Evolutionary conservation across 2,113 vertebrate species (phyloP).

Genomic region (Eurypyga helias): DNA sequence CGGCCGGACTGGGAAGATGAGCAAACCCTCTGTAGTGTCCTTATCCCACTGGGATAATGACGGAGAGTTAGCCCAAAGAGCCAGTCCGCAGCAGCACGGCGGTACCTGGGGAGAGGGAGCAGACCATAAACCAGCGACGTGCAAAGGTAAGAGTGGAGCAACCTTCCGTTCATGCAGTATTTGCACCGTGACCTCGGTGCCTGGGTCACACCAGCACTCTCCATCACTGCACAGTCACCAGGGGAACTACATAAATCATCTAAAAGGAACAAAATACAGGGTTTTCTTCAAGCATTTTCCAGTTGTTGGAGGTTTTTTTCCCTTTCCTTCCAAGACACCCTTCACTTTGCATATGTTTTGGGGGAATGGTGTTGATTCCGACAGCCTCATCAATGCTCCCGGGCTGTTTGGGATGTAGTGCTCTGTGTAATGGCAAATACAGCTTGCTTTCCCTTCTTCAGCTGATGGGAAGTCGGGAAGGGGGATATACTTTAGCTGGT

Average conservation of each 20-base stretch:
- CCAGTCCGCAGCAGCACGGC: rapidly evolving
- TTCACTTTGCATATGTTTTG: not conserved
- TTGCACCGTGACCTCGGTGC: rapidly evolving
- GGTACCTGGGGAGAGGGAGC: not conserved
- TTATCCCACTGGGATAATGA: not conserved
- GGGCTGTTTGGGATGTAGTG: not conserved
- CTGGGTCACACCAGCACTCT: not conserved
- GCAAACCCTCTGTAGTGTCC: not conserved
- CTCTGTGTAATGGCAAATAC: not conserved
- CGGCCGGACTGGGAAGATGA: rapidly evolving
- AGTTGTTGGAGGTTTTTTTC: not conserved
- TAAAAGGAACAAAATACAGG: not conserved
- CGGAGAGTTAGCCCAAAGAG: not conserved
- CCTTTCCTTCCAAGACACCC: not conserved
- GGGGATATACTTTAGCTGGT: not conserved
- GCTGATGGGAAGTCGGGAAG: not conserved
- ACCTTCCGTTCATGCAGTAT: not conserved
- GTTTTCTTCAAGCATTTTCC: not conserved
- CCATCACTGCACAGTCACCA: not conserved
- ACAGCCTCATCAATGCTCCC: not conserved
- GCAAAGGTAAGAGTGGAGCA: not conserved
- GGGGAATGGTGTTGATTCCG: not conserved
- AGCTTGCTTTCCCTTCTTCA: not conserved
- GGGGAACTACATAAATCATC: not conserved
- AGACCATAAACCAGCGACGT: not conserved